Base-by-base conservation (phyloP, 2,113 vertebrate species). In the Brachypodius melanocephalos region DNA sequence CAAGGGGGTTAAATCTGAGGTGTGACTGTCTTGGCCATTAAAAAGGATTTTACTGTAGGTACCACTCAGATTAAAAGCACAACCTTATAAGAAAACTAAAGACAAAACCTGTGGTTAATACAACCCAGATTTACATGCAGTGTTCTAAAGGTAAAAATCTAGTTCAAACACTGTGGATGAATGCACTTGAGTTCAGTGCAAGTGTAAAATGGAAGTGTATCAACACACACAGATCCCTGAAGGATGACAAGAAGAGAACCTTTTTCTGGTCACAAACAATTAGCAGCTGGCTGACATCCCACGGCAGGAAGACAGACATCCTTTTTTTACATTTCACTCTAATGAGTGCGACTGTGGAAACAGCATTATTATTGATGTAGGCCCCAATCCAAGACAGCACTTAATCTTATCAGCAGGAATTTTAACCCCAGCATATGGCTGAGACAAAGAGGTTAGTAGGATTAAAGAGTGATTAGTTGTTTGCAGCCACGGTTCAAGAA, bases 381-480 rank as follows among this genome's bases (percentile, higher is more conserved):
- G 93, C 63, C 28, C 51, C 3, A 2, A 19, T 85, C 83, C 89
- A 95, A 85, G 71, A 59, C 51, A 94, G 81, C 74, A 79, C 71
- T 96, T 95, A 89, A 95, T 94, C 94, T 95, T 79, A 89, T 85
- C 95, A 91, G 74, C 49, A 75, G 74, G 89, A 92, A 82, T 91
- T 94, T 89, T 74, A 93, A 89, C 78, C 85, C 78, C 46, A 65
- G 15, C 81, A 91, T 79, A 93, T 7, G 4, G 78, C 81, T 12
- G 10, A 95, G 74, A 63, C 67, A 91, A 95, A 87, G 76, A 80
- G 67, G 82, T 85, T 89, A 94, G 87, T 31, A 58, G 83, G 93
- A 94, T 96, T 92, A 95, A 85, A 58, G 61, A 82, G 65, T 0
- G 31, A 93, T 97, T 93, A 96, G 93, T 46, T 77, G 54, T 28